These are phyloP conservation scores for Lordiphosa fenestrarum DNA, from an alignment of 2,888 invertebrate species.

Conservation along the genomic window DNA sequence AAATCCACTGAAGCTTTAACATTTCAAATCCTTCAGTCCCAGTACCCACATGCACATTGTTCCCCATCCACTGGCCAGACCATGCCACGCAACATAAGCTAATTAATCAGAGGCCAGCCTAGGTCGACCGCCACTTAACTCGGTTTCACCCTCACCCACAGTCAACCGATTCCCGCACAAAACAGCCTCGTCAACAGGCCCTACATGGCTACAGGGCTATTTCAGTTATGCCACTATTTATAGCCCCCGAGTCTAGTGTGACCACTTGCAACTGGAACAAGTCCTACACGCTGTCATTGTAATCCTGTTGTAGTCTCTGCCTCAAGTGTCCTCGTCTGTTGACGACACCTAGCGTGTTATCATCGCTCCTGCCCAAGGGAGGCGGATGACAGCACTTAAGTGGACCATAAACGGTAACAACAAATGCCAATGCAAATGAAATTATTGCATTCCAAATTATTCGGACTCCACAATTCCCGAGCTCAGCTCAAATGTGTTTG, in stretches of 20 bases:
- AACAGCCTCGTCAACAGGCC: conserved; percentile 11
- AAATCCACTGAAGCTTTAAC: too few relatives aligned
- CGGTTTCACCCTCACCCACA: conserved; percentile 15
- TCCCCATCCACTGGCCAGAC: neutral
- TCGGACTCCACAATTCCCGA: conserved; percentile 17
- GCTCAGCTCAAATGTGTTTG: conserved; percentile 52
- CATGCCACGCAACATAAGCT: conserved; percentile 11
- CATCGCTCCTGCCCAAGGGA: conserved; percentile 47
- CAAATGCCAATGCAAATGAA: conserved; percentile 60
- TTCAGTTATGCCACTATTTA: conserved; percentile 47
- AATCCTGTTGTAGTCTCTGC: conserved; percentile 12
- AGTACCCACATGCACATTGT: too few relatives aligned
- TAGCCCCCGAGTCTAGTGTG: conserved; percentile 21
- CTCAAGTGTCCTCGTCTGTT: conserved; percentile 43
- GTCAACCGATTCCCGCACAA: neutral
- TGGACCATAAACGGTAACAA: conserved; percentile 62
- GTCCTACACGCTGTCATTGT: conserved; percentile 12
- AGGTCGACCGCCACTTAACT: conserved; percentile 26
- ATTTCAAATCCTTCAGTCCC: too few relatives aligned
- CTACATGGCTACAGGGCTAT: conserved; percentile 13
- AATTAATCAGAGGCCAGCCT: conserved; percentile 29
- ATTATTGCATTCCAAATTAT: conserved; percentile 41
- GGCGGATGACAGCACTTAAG: conserved; percentile 60
- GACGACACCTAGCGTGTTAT: conserved; percentile 63
- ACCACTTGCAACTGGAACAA: conserved; percentile 19